phyloP scores from a whole-genome alignment of 2,113 vertebrate genomes.

The Opisthocomus hoazin region DNA sequence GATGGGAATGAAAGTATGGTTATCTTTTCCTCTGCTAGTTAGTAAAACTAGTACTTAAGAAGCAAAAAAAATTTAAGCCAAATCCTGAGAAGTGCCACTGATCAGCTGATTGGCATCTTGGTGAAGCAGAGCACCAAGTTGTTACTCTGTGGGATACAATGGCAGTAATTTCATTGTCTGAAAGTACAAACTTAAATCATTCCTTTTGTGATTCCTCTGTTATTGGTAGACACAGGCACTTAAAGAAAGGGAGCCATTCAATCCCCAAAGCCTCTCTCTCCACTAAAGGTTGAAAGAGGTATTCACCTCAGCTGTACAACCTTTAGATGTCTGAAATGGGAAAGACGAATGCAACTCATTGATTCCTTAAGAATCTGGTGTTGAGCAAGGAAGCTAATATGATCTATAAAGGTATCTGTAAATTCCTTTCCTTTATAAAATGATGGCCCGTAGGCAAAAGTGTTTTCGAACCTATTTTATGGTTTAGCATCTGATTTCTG shows the following conservation, averaged over 20 bases:
- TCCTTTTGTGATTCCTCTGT: neutral
- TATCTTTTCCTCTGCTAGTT: neutral
- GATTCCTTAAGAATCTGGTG: neutral
- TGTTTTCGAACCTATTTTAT: neutral
- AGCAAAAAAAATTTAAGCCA: neutral
- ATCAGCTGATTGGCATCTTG: neutral
- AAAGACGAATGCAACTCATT: neutral
- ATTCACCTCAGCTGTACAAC: neutral
- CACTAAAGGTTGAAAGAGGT: neutral
- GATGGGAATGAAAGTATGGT: neutral
- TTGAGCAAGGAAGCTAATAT: neutral
- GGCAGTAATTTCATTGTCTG: neutral
- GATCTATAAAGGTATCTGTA: neutral
- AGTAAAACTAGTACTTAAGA: neutral
- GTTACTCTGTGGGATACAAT: neutral
- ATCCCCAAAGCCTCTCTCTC: neutral
- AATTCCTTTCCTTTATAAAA: neutral
- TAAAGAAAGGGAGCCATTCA: neutral
- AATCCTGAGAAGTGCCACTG: neutral
- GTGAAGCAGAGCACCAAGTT: neutral
- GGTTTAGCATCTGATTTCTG: neutral
- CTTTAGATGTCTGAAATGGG: neutral
- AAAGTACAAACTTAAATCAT: neutral
- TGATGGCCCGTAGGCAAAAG: neutral
- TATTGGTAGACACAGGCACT: neutral